These are phyloP conservation scores for Prosopocoilus inquinatus DNA, from an alignment of 2,888 invertebrate species.

Conservation along the genomic window DNA sequence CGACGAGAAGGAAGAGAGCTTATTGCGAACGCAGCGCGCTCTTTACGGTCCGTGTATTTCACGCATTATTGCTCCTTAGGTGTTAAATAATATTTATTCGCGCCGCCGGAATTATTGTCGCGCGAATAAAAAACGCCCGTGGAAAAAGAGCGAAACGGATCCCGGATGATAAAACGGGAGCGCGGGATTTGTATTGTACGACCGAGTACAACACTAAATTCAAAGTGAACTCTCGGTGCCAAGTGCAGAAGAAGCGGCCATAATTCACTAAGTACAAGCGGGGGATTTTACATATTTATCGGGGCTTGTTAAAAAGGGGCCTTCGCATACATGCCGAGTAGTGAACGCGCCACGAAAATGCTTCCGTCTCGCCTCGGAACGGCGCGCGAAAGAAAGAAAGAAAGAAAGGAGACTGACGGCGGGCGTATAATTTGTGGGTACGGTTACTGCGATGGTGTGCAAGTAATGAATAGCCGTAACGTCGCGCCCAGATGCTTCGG, in stretches of 20 bases:
- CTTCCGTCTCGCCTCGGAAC: not conserved
- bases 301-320: not conserved
- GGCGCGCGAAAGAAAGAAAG: not conserved
- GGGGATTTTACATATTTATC: not conserved
- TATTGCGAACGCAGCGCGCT: not conserved
- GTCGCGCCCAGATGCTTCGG: slow-evolving; percentile 8
- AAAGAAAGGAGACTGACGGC: not conserved
- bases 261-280: not conserved
- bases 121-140: not conserved
- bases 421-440: not conserved
- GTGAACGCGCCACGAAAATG: not conserved
- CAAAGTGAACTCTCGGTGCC: not conserved
- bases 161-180: no score
- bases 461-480: slow-evolving; percentile 9
- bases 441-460: slow-evolving; percentile 4
- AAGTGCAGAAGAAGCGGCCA: not conserved
- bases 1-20: not conserved
- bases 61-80: no score
- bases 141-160: no score
- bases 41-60: no score
- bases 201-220: not conserved
- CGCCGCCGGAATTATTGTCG: not conserved
- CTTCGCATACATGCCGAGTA: not conserved
- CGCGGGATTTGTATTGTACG: no score
- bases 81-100: no score